These are phyloP conservation scores for Trinectes maculatus DNA, from an alignment of 2,113 vertebrate species.

Conservation along the genomic window DNA sequence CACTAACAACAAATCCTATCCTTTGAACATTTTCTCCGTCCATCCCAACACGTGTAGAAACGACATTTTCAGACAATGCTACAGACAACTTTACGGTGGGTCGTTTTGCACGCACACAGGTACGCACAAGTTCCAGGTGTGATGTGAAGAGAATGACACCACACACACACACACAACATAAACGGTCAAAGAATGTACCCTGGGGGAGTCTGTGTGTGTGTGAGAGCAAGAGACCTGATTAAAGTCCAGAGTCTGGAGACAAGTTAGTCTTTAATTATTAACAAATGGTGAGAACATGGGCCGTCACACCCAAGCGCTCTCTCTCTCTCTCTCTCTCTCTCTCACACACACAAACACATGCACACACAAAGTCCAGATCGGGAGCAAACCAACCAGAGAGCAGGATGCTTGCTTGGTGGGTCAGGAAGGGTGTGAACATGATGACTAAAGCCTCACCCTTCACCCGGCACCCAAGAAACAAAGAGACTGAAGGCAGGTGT, in stretches of 20 bases:
- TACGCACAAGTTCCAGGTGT: slow-evolving; percentile 14
- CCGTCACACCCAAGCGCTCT: slow-evolving; percentile 34
- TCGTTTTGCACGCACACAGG: neutral
- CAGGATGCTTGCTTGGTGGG: slow-evolving; percentile 52
- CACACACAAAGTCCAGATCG: slow-evolving; percentile 26
- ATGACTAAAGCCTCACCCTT: slow-evolving; percentile 63
- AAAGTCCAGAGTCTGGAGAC: slow-evolving; percentile 73
- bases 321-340: slow-evolving; percentile 14
- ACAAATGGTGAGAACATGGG: slow-evolving; percentile 65
- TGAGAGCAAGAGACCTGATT: slow-evolving; percentile 46
- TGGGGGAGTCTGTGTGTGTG: slow-evolving; percentile 36
- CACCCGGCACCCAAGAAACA: slow-evolving; percentile 58
- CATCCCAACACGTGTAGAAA: no score
- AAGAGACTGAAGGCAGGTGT: slow-evolving; percentile 59
- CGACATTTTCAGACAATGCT: neutral
- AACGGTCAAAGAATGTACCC: slow-evolving; percentile 68
- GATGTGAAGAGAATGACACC: slow-evolving; percentile 14
- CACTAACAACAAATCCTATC: neutral
- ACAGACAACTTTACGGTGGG: neutral
- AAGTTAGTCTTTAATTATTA: slow-evolving; percentile 78
- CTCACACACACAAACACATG: slow-evolving; percentile 20
- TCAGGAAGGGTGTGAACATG: slow-evolving; percentile 75
- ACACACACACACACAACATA: slow-evolving; percentile 26
- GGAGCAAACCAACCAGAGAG: slow-evolving; percentile 48
- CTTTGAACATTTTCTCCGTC: neutral